Conservation (phyloP, 35 echinoderm and acorn worm species). For the Ophioderma brevispina region DNA sequence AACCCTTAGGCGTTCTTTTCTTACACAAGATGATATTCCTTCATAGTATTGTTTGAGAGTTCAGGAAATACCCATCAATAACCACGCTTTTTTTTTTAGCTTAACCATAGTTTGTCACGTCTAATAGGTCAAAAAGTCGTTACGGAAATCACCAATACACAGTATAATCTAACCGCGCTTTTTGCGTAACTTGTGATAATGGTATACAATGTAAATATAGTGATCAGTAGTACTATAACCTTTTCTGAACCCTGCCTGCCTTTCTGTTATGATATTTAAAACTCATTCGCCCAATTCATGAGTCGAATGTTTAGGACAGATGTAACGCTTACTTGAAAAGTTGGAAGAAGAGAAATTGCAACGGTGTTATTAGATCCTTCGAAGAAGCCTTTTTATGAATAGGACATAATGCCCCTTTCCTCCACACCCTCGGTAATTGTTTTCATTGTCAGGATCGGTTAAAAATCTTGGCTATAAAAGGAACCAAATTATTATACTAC, state of each 20-base stretch:
- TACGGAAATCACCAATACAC: too few species aligned
- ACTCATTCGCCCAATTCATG: background rate
- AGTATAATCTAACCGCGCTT: too few species aligned
- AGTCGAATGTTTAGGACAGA: background rate
- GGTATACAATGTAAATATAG: too few species aligned
- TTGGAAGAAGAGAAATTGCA: constrained; percentile 1
- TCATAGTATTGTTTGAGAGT: too few species aligned
- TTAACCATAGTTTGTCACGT: too few species aligned
- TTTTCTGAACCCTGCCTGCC: background rate
- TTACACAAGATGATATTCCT: too few species aligned
- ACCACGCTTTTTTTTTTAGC: too few species aligned
- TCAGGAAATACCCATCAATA: too few species aligned
- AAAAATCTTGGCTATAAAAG: background rate
- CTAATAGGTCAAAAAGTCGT: too few species aligned
- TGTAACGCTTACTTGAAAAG: background rate
- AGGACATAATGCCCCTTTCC: background rate
- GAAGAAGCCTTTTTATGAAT: background rate
- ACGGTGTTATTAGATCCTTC: background rate
- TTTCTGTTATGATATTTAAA: background rate
- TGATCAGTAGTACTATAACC: background rate
- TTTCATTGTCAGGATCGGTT: background rate
- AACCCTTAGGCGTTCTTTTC: too few species aligned
- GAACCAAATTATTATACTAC: background rate
- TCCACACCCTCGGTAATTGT: background rate
- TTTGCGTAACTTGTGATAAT: too few species aligned